Percentiles rank a stretch among this genome's conserved stretches.
Conservation (phyloP, 2,113 vertebrate genomes). For the Sakesphorus luctuosus region DNA sequence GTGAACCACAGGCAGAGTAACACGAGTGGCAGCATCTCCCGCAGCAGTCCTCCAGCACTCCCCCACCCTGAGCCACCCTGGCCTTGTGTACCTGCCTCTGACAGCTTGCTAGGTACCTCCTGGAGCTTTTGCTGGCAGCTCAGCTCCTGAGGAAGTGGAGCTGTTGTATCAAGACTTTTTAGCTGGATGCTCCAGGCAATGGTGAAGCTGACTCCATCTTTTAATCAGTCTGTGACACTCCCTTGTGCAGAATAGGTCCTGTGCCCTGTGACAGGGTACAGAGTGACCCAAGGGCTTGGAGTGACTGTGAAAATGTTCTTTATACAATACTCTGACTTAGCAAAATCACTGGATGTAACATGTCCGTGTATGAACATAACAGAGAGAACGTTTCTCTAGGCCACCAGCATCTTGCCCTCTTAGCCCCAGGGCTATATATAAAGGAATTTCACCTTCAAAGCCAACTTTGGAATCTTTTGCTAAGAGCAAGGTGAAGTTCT, state of each 20-base stretch:
- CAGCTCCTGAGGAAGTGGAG: too few relatives aligned
- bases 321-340: background rate
- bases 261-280: background rate
- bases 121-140: too few relatives aligned
- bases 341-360: background rate
- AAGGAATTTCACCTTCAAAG: background rate
- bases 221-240: too few relatives aligned
- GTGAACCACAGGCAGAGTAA: too few relatives aligned
- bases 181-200: too few relatives aligned
- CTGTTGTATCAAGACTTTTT: too few relatives aligned
- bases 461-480: background rate
- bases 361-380: rapidly evolving
- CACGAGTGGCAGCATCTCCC: too few relatives aligned
- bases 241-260: background rate
- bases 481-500: background rate
- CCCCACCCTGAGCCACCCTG: too few relatives aligned
- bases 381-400: background rate
- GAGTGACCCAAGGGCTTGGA: background rate
- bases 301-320: background rate
- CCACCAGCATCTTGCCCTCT: background rate
- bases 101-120: too few relatives aligned
- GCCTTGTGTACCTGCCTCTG: too few relatives aligned
- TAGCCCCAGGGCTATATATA: background rate
- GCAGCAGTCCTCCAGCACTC: too few relatives aligned
- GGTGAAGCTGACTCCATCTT: too few relatives aligned